phyloP scores from a whole-genome alignment of 2,797 vertebrate genomes.

The Manis pentadactyla region DNA sequence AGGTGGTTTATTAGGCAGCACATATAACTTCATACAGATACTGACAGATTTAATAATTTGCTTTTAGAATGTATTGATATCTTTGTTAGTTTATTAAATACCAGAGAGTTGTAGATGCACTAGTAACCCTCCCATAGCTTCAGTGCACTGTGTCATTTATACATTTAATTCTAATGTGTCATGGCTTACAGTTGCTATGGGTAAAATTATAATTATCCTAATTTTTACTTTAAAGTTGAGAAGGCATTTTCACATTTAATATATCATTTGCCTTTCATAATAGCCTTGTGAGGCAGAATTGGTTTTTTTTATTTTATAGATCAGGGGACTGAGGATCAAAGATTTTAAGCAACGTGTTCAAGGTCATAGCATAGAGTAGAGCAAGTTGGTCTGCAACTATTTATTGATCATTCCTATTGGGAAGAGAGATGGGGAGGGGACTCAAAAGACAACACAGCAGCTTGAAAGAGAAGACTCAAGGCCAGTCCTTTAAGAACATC shows the following conservation, averaged over 20 bases:
- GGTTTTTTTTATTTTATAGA: conserved; percentile 2
- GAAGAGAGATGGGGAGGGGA: not conserved
- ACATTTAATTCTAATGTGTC: not conserved
- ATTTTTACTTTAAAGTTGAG: conserved; percentile 19
- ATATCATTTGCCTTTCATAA: conserved; percentile 19
- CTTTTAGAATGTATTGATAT: conserved; percentile 2
- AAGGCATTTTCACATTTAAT: conserved; percentile 24
- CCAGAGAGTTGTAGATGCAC: not conserved
- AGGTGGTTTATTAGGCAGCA: not conserved
- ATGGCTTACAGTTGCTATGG: not conserved
- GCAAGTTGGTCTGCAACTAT: not conserved
- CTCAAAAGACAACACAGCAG: not conserved
- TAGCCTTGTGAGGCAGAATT: not conserved
- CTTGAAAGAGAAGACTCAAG: not conserved
- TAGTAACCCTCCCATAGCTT: not conserved
- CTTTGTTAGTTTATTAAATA: conserved; percentile 17
- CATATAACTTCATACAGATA: not conserved
- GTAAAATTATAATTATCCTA: conserved; percentile 58
- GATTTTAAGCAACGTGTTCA: not conserved
- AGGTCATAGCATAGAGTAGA: not conserved
- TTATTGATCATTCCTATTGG: not conserved
- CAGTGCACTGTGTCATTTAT: not conserved
- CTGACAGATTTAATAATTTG: not conserved
- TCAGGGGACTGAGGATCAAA: conserved; percentile 42
- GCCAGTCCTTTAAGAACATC: not conserved